Percentiles rank a stretch among this genome's conserved stretches.
These are phyloP conservation scores for Gobius niger DNA, from an alignment of 2,113 vertebrate genomes.

Conservation along the genomic window DNA sequence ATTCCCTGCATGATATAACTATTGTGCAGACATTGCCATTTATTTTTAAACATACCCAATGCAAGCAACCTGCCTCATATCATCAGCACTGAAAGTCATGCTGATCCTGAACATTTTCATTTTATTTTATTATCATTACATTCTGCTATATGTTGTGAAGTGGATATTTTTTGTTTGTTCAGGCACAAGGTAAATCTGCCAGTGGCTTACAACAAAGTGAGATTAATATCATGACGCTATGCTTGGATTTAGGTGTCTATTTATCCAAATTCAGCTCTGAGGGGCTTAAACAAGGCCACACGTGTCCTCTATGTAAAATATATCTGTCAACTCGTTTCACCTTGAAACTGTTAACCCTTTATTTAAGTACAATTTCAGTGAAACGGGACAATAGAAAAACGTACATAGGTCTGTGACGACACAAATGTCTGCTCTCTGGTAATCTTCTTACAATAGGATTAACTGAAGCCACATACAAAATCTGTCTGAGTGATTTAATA, in stretches of 20 bases:
- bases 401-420: not conserved
- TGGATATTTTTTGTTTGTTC: not conserved
- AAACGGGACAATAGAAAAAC: not conserved
- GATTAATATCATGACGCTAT: slow-evolving; percentile 49
- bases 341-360: not conserved
- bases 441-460: slow-evolving; percentile 63
- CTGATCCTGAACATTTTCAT: no score
- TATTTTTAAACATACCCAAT: no score
- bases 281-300: slow-evolving; percentile 21
- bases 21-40: no score
- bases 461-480: slow-evolving; percentile 38
- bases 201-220: slow-evolving; percentile 10
- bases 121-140: no score
- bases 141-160: no score
- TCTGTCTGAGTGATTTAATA: slow-evolving; percentile 42
- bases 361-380: not conserved
- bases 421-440: slow-evolving; percentile 18
- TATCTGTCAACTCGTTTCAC: not conserved
- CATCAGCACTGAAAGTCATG: no score
- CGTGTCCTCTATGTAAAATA: not conserved
- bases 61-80: no score
- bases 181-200: not conserved
- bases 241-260: slow-evolving; percentile 58
- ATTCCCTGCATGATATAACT: no score
- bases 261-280: slow-evolving; percentile 45